These are phyloP conservation scores for Xylophagus ater DNA, from an alignment of 2,888 invertebrate genomes.

Conservation along the genomic window DNA sequence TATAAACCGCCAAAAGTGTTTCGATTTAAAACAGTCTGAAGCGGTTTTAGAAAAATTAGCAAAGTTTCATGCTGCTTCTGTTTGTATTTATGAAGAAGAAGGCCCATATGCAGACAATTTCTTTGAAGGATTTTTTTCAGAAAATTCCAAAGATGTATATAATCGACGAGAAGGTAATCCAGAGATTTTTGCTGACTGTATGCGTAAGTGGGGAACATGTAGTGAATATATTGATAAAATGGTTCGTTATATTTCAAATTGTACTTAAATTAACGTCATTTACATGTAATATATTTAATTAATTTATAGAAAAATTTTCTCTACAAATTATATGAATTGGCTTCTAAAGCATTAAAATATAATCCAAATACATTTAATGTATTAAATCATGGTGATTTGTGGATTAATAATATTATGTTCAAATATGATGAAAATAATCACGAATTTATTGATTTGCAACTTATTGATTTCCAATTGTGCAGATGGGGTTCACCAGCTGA, in stretches of 20 bases:
- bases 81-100: too few species aligned
- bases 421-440: constrained; percentile 22
- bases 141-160: too few species aligned
- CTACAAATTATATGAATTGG: constrained; percentile 14
- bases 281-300: too few species aligned
- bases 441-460: constrained; percentile 24
- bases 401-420: constrained; percentile 32
- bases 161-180: too few species aligned
- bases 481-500: constrained; percentile 24
- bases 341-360: constrained; percentile 4
- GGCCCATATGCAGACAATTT: too few species aligned
- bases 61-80: constrained; percentile 12
- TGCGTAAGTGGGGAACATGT: too few species aligned
- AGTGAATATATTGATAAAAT: constrained; percentile 22
- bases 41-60: constrained; percentile 9
- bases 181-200: too few species aligned
- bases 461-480: constrained; percentile 30
- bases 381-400: constrained; percentile 30
- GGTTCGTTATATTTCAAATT: too few species aligned
- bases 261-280: too few species aligned
- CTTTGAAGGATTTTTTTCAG: too few species aligned
- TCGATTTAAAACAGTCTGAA: constrained; percentile 2
- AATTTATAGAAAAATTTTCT: too few species aligned
- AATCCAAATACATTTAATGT: constrained; percentile 26
- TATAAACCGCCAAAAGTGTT: not conserved